phyloP scores from a whole-genome alignment of 1,140 invertebrate genomes.

The Drosophila teissieri region DNA sequence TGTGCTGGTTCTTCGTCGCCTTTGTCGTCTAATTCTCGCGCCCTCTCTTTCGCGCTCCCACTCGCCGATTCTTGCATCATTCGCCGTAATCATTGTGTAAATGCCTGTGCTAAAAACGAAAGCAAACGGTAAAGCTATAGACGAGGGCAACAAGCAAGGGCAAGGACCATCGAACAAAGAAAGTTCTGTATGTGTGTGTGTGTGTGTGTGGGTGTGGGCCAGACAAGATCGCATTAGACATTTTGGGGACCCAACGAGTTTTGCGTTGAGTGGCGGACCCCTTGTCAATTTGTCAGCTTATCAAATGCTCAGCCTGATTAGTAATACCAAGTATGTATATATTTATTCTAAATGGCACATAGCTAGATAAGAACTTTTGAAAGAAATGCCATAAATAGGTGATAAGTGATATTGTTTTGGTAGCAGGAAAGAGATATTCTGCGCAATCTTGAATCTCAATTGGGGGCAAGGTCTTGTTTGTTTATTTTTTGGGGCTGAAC shows the following conservation, averaged over 20 bases:
- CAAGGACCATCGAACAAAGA: slow-evolving; percentile 76
- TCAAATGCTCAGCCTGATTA: slow-evolving; percentile 9
- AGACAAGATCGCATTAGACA: slow-evolving; percentile 62
- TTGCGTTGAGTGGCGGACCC: slow-evolving; percentile 13
- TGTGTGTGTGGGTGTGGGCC: slow-evolving; percentile 2
- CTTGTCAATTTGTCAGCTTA: slow-evolving; percentile 15
- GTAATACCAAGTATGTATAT: slow-evolving; percentile 5
- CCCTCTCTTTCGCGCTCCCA: slow-evolving; percentile 8
- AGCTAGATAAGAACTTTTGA: slow-evolving; percentile 22
- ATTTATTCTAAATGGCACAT: slow-evolving; percentile 2
- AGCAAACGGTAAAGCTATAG: slow-evolving; percentile 51
- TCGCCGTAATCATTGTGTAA: slow-evolving; percentile 76
- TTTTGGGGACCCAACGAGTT: slow-evolving; percentile 23
- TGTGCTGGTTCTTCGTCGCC: slow-evolving; percentile 29
- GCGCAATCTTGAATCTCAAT: slow-evolving; percentile 30
- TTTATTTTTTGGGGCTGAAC: slow-evolving; percentile 18
- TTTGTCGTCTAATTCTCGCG: slow-evolving; percentile 58
- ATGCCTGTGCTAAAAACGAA: slow-evolving; percentile 70
- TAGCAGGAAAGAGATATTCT: slow-evolving; percentile 32
- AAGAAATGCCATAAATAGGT: slow-evolving; percentile 41
- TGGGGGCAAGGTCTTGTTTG: slow-evolving; percentile 41
- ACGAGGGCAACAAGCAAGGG: slow-evolving; percentile 56
- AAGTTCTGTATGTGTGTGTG: slow-evolving; percentile 21
- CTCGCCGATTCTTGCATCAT: slow-evolving; percentile 76
- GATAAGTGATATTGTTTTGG: slow-evolving; percentile 29